Evolutionary conservation across 2,797 vertebrate genomes (phyloP).

Genomic region (Oreonectes daqikongensis): DNA sequence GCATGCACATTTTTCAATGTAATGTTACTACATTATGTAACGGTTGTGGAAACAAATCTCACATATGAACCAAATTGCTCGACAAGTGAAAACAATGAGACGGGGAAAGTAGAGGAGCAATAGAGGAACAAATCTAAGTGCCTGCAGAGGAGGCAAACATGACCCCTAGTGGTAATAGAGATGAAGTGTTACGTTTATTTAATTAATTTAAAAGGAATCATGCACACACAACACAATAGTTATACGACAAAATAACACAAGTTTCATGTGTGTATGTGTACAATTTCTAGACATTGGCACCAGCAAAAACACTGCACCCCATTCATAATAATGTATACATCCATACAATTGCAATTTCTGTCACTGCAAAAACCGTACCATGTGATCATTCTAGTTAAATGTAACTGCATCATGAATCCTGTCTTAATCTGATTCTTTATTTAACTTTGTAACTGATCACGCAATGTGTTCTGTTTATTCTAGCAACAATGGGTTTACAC

Average conservation of each 20-base stretch:
- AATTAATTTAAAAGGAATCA: no score
- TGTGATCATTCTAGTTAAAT: background rate
- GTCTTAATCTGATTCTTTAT: background rate
- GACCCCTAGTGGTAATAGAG: conserved; percentile 20
- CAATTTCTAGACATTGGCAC: background rate
- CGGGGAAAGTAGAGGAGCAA: conserved; percentile 29
- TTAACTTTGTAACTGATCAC: no score
- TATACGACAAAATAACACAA: no score
- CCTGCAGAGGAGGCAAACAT: background rate
- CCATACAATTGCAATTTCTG: background rate
- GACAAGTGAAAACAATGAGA: conserved; percentile 44
- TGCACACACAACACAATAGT: no score
- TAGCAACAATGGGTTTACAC: no score
- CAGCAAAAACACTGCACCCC: no score
- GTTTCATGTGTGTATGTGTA: background rate
- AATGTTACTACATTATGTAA: conserved; percentile 20
- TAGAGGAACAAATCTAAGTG: conserved; percentile 33
- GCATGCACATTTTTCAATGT: conserved; percentile 27
- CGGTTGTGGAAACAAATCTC: conserved; percentile 30
- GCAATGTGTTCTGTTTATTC: no score
- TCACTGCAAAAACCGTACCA: background rate
- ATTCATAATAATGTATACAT: background rate
- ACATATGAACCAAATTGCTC: conserved; percentile 15
- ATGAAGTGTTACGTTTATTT: no score
- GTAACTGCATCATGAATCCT: background rate